phyloP scores from a whole-genome alignment of 2,113 vertebrate species.

The Trachemys scripta region DNA sequence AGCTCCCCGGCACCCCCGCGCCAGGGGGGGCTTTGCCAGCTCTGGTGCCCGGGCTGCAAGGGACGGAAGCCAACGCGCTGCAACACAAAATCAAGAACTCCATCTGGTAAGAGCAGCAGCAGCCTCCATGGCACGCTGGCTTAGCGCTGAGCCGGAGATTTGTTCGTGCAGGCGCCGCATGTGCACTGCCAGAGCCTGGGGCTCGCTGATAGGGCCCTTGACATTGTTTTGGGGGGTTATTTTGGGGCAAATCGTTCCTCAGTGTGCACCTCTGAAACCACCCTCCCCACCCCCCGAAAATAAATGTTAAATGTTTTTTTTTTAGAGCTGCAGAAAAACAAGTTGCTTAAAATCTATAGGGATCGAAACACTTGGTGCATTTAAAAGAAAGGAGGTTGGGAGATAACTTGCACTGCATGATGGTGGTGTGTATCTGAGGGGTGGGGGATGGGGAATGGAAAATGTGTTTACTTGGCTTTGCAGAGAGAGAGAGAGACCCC shows the following conservation, averaged over 20 bases:
- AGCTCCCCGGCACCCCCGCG: slow-evolving; percentile 47
- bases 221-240: not conserved
- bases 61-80: slow-evolving; percentile 89
- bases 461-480: slow-evolving; percentile 61
- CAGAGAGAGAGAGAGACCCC: not conserved
- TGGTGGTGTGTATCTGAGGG: not conserved
- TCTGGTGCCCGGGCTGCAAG: slow-evolving; percentile 90
- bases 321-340: slow-evolving; percentile 10
- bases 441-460: not conserved
- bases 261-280: not conserved
- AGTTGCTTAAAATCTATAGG: not conserved
- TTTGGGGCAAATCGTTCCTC: not conserved
- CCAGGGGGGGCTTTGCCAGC: slow-evolving; percentile 82
- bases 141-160: not conserved
- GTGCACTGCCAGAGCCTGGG: not conserved
- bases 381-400: not conserved
- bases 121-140: slow-evolving; percentile 9
- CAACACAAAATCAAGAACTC: slow-evolving; percentile 95
- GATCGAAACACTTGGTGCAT: not conserved
- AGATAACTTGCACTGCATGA: slow-evolving; percentile 9
- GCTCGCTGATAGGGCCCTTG: not conserved
- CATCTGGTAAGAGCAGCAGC: slow-evolving; percentile 88
- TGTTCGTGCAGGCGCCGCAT: slow-evolving; percentile 15
- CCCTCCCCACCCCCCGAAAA: not conserved
- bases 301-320: not conserved